Evolutionary conservation across 2,888 invertebrate species (phyloP), one percentile per base, ranked within the genome.

Genomic region (Parapristionchus giblindavisi): DNA sequence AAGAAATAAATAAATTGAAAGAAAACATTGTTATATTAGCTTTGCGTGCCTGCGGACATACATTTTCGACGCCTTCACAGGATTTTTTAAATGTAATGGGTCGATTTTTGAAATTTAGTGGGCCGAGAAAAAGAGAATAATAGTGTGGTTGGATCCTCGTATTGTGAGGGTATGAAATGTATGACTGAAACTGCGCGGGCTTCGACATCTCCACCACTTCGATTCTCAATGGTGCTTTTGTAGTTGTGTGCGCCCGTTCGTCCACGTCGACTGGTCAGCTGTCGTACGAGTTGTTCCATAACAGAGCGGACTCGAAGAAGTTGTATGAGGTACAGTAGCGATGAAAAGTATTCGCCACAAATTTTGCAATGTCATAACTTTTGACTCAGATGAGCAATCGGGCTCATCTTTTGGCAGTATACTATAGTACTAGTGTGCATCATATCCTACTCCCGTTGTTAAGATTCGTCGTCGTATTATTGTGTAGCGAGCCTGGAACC

Each of bases 231-330:
- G n/a, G n/a, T n/a, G n/a, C n/a, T n/a, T n/a, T n/a, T n/a, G 21
- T 36, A 61, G 73, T 73, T 0, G 82, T 83, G 34, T 81, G 81
- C 70, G 84, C 84, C 3, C 76, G 83, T 32, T 78, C 78, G 2
- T 83, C 83, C 21, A 83, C 84, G n/a, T 81, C 83, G 48, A 84
- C 84, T 43, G 89, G 90, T 52, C 89, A 90, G 80, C 83, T 89
- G n/a, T 89, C 89, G 29, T 90, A 89, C 88, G 90, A 90, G 77
- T 76, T 90, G 29, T 90, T 89, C 84, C 88, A 88, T 76, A 81
- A 85, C 3, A 80, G 84, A 3, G 81, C 86, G 1, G 85, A 89
- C 66, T 85, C 88, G 4, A 77, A 81, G 14, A 79, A 81, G 24
- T 84, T 90, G 40, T 90, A 90, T 78, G 81, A 88, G 32, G 83